Evolutionary conservation across 1,140 invertebrate species (phyloP), one percentile per base, ranked within the genome.

Genomic region (Scaptodrosophila lebanonensis): DNA sequence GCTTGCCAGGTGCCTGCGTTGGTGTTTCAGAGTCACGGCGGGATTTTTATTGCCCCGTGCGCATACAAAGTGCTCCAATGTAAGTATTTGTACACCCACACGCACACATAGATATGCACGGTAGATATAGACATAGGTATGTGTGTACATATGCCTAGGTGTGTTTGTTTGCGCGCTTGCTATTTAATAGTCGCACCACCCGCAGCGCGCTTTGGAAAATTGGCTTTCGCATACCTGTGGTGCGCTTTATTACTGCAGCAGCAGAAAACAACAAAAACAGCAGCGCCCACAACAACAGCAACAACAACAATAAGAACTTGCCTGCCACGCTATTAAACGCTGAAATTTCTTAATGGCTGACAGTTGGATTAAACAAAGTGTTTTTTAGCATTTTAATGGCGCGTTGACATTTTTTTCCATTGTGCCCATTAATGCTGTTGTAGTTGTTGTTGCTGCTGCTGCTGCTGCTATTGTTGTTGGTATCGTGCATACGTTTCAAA

Each of bases 191-290:
- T 75, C 69, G 43, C 45, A 61, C 50, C 69, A 51, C 76, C 66
- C 69, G 66, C 66, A 54, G 69, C 50, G 61, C 43, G 57, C 48
- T 67, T 58, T 66, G 51, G 50, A 82, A 82, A 82, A 82, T 82
- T 82, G 75, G 75, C 75, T 82, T 82, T 82, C 66, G 33, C 65
- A 57, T 69, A 69, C 75, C 65, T 73, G 75, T 57, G 62, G 63
- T 62, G 66, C 48, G 51, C 48, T 63, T 76, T 76, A 76, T 70
- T 76, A 61, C 63, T 65, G 62, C 56, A 60, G 52, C 50, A 15
- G 35, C 27, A 13, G 18, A 12, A 33, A 43, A 29, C 11, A 25
- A 25, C 22, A 25, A n/a, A n/a, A n/a, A n/a, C n/a, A 50, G n/a
- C n/a, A n/a, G n/a, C n/a, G n/a, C n/a, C n/a, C n/a, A 48, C 18